Evolutionary conservation across 2,888 invertebrate genomes (phyloP).

Genomic region (Tenodera sinensis): DNA sequence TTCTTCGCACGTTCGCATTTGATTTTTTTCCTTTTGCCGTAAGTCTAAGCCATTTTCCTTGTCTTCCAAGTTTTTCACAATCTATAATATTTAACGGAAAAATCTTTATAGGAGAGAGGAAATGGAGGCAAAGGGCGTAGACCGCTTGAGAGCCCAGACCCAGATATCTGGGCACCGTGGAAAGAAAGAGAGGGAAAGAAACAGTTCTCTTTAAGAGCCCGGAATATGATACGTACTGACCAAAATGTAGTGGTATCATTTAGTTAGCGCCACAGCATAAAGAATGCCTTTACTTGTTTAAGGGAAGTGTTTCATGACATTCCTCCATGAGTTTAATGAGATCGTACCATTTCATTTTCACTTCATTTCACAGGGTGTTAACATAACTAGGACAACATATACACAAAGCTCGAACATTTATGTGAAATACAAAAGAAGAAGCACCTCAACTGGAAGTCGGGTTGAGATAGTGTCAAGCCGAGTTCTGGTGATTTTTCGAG

Average conservation of each 20-base stretch:
- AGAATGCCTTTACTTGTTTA: not conserved
- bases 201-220: not conserved
- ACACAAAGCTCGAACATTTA: too few relatives aligned
- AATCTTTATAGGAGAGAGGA: not conserved
- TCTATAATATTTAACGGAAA: not conserved
- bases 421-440: too few relatives aligned
- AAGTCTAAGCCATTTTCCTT: not conserved
- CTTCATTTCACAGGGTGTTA: not conserved
- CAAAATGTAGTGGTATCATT: not conserved
- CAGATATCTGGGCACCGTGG: not conserved
- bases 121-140: not conserved
- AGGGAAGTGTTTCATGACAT: not conserved
- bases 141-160: not conserved
- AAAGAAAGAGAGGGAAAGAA: not conserved
- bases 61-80: not conserved
- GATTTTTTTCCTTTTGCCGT: not conserved
- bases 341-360: not conserved
- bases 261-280: not conserved
- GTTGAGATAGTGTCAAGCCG: too few relatives aligned
- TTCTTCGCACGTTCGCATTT: too few relatives aligned
- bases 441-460: too few relatives aligned
- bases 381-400: too few relatives aligned
- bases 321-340: not conserved
- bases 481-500: too few relatives aligned
- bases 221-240: not conserved